phyloP scores from a whole-genome alignment of 2,888 invertebrate species.

The Thysanoteuthis rhombus region DNA sequence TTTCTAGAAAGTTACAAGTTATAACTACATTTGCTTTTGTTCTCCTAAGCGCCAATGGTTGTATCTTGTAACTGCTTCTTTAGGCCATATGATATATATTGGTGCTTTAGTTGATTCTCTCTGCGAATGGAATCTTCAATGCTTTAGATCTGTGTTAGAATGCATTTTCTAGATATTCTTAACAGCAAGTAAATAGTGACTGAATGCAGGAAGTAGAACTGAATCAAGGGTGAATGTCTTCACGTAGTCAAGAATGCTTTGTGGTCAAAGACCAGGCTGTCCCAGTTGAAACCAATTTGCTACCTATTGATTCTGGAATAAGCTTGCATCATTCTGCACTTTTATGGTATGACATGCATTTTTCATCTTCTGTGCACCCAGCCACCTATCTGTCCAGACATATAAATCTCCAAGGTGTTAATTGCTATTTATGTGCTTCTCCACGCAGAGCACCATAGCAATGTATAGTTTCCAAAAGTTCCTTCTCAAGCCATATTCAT shows the following conservation, averaged over 20 bases:
- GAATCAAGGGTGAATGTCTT: neutral
- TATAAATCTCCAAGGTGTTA: no score
- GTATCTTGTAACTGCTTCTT: slow-evolving; percentile 28
- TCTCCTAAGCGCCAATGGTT: slow-evolving; percentile 17
- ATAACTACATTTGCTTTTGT: slow-evolving; percentile 24
- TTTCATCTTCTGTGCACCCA: neutral
- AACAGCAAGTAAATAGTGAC: neutral
- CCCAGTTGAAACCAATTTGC: neutral
- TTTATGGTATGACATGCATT: neutral
- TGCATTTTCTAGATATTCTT: slow-evolving; percentile 19
- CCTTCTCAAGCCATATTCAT: no score
- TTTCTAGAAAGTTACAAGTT: slow-evolving; percentile 30
- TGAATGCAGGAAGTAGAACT: neutral
- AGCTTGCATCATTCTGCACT: neutral
- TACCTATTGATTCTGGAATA: neutral
- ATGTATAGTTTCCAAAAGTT: no score
- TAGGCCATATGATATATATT: slow-evolving; percentile 25
- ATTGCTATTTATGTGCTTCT: no score
- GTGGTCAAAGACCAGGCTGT: no score
- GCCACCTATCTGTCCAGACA: neutral
- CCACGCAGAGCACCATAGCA: no score
- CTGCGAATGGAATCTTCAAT: slow-evolving; percentile 17
- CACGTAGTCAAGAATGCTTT: slow-evolving; percentile 12
- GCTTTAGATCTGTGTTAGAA: slow-evolving; percentile 30
- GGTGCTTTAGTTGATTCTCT: slow-evolving; percentile 16